A percentile compares a stretch with the other conserved stretches of the same genome.
Evolutionary conservation across 2,888 invertebrate genomes (phyloP).

Genomic region (Gerosis bhagava): DNA sequence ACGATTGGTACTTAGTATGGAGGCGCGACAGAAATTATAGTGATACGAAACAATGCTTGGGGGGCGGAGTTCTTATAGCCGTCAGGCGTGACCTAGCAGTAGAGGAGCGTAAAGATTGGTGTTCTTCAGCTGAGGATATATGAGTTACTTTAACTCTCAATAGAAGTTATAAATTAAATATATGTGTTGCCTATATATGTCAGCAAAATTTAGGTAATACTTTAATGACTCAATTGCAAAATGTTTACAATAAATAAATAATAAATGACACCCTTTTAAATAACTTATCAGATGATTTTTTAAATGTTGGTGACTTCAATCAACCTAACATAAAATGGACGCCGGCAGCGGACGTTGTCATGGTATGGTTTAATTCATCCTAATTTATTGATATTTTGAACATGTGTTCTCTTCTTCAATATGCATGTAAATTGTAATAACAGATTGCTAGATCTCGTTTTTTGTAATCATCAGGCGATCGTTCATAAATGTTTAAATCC

Average conservation of each 20-base stretch:
- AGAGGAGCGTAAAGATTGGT: conserved; percentile 1
- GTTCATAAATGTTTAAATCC: not conserved
- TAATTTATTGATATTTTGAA: not conserved
- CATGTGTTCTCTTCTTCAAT: conserved; percentile 2
- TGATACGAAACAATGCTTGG: not conserved
- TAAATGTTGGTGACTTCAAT: conserved; percentile 1
- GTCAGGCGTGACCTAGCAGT: conserved; percentile 1
- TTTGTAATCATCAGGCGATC: not conserved
- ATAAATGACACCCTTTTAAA: not conserved
- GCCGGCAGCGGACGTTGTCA: not conserved
- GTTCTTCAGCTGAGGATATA: conserved; percentile 6
- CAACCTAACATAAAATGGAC: not conserved
- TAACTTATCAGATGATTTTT: not conserved
- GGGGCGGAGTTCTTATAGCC: conserved; percentile 7
- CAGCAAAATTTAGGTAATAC: conserved; percentile 7
- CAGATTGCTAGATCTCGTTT: conserved; percentile 1
- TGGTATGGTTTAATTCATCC: too few species aligned
- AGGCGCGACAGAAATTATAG: conserved; percentile 23
- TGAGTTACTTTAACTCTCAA: conserved; percentile 10
- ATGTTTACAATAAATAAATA: not conserved
- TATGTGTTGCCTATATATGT: conserved; percentile 17
- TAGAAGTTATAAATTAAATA: not conserved
- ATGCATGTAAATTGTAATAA: not conserved
- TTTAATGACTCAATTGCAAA: not conserved
- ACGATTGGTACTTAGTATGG: conserved; percentile 20